These are phyloP conservation scores for Serranus cabrilla DNA, from an alignment of 2,797 vertebrate genomes.

Conservation along the genomic window DNA sequence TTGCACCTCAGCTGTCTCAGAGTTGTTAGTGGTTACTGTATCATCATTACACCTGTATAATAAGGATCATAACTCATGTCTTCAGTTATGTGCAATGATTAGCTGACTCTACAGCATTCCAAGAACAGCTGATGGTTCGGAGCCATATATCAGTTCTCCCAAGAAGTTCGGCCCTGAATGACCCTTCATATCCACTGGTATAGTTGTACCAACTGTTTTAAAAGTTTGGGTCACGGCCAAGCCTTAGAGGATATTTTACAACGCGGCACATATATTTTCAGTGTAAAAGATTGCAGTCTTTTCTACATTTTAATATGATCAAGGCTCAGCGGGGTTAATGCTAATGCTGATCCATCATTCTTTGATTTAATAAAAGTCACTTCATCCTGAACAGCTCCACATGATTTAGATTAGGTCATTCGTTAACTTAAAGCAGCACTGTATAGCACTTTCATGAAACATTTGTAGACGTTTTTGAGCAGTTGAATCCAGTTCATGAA, in stretches of 20 bases:
- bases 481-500: conserved; percentile 37
- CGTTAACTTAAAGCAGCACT: conserved; percentile 46
- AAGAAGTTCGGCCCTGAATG: conserved; percentile 3
- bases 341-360: background rate
- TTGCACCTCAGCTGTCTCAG: conserved; percentile 66
- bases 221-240: conserved; percentile 16
- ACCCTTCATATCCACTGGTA: background rate
- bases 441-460: conserved; percentile 55
- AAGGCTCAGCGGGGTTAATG: conserved; percentile 14
- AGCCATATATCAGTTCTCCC: conserved; percentile 24
- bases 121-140: conserved; percentile 44
- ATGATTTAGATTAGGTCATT: conserved; percentile 15
- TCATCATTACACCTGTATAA: conserved; percentile 50
- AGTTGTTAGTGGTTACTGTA: conserved; percentile 53
- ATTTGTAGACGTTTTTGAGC: conserved; percentile 5
- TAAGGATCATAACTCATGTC: conserved; percentile 55
- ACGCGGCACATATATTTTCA: conserved; percentile 17
- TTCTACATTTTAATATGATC: conserved; percentile 9
- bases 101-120: conserved; percentile 72
- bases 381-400: background rate
- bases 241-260: conserved; percentile 27
- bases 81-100: conserved; percentile 53
- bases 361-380: conserved; percentile 26
- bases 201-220: conserved; percentile 15
- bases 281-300: background rate